phyloP scores from a whole-genome alignment of 2,888 invertebrate species.

The Tricholauxania praeusta region DNA sequence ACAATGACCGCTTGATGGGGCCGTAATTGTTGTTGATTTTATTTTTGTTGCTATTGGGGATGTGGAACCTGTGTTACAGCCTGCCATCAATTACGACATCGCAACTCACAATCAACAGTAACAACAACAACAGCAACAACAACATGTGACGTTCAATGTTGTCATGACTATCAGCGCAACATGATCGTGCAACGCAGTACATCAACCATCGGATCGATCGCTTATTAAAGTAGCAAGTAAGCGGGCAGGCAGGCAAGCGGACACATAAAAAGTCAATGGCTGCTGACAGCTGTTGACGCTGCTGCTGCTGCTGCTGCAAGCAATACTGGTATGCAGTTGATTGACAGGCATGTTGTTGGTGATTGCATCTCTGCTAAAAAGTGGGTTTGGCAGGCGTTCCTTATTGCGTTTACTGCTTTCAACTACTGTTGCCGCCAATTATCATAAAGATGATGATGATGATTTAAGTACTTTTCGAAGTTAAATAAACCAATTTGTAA shows the following conservation, averaged over 20 bases:
- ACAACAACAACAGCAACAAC: neutral
- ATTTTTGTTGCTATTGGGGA: slow-evolving; percentile 28
- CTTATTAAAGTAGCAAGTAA: no score
- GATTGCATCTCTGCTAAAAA: neutral
- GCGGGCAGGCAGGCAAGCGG: no score
- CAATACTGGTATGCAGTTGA: slow-evolving; percentile 19
- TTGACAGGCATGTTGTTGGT: slow-evolving; percentile 32
- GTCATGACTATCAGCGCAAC: no score
- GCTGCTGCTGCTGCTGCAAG: slow-evolving; percentile 15
- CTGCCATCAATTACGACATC: slow-evolving; percentile 38
- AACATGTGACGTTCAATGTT: no score
- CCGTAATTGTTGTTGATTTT: slow-evolving; percentile 23
- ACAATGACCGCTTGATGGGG: slow-evolving; percentile 19
- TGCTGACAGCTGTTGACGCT: slow-evolving; percentile 6
- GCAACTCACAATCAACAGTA: slow-evolving; percentile 41
- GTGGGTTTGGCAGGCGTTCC: no score
- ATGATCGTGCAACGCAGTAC: no score
- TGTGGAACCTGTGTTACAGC: slow-evolving; percentile 14
- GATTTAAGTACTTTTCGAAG: no score
- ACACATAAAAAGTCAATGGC: neutral
- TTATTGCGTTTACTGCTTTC: no score
- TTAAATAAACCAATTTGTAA: no score
- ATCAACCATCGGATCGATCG: no score
- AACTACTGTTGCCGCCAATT: no score
- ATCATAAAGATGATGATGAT: no score